Percentiles rank a stretch among this genome's conserved stretches.
Evolutionary conservation across 1,140 invertebrate genomes (phyloP).

Genomic region (Trachelipus rathkii): DNA sequence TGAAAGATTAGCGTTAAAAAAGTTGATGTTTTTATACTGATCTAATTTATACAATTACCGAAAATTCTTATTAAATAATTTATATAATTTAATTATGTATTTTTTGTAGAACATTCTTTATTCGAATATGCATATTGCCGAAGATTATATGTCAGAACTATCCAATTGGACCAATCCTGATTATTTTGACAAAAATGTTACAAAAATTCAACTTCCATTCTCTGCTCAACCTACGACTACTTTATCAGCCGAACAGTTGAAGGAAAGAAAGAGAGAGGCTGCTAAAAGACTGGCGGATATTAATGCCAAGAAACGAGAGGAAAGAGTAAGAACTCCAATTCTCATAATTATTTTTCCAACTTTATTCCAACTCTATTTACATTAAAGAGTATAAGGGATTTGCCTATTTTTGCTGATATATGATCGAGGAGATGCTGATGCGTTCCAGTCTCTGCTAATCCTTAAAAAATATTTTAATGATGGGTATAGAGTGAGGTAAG

Average conservation of each 20-base stretch:
- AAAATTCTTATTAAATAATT: no score
- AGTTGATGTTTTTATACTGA: no score
- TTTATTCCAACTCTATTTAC: no score
- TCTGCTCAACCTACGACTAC: conserved; percentile 56
- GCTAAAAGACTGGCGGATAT: conserved; percentile 62
- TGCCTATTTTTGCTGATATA: no score
- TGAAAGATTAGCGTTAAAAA: no score
- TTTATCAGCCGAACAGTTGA: conserved; percentile 67
- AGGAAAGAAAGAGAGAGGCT: conserved; percentile 76
- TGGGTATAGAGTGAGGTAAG: no score
- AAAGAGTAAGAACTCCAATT: conserved; percentile 55
- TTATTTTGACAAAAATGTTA: conserved; percentile 77
- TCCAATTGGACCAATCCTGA: conserved; percentile 72
- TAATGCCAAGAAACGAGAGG: conserved; percentile 70
- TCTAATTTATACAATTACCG: no score
- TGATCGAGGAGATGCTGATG: no score
- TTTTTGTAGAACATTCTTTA: conserved; percentile 68
- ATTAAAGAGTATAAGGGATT: no score
- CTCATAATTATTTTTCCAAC: conserved; percentile 13
- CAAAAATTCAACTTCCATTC: conserved; percentile 78
- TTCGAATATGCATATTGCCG: conserved; percentile 69
- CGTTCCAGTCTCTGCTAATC: no score
- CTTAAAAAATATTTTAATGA: no score
- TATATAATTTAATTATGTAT: neutral
- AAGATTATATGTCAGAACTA: conserved; percentile 74